Percentiles rank a stretch among this genome's conserved stretches.
phyloP scores from a whole-genome alignment of 2,888 invertebrate species.

The Orthonevra nobilis region DNA sequence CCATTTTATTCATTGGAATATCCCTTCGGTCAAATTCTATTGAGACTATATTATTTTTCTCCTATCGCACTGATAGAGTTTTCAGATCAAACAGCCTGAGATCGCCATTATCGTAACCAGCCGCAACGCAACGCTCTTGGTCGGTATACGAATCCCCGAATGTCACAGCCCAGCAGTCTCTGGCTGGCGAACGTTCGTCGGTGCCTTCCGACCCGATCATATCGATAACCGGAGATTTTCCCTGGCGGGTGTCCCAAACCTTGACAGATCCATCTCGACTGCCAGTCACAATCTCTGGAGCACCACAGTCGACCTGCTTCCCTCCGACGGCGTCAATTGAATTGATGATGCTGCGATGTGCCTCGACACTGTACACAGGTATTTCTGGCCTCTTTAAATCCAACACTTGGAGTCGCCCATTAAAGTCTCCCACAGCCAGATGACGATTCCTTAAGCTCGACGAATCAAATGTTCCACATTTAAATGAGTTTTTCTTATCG shows the following conservation, averaged over 20 bases:
- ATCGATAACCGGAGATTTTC: conserved; percentile 91
- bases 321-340: conserved; percentile 95
- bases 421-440: conserved; percentile 95
- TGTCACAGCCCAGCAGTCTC: conserved; percentile 97
- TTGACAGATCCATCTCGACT: conserved; percentile 96
- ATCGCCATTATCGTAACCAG: conserved; percentile 98
- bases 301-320: conserved; percentile 89
- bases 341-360: conserved; percentile 92
- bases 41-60: conserved; percentile 94
- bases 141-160: conserved; percentile 95
- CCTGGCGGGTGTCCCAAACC: conserved; percentile 97
- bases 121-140: conserved; percentile 91
- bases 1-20: conserved; percentile 96
- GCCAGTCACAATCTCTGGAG: conserved; percentile 97
- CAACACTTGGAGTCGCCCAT: conserved; percentile 92
- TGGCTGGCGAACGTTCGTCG: conserved; percentile 82
- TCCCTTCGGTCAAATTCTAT: conserved; percentile 96
- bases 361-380: conserved; percentile 88
- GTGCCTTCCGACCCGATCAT: conserved; percentile 81
- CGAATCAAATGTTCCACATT: conserved; percentile 96
- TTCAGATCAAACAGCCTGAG: conserved; percentile 95
- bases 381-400: conserved; percentile 87
- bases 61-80: conserved; percentile 92
- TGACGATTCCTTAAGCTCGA: conserved; percentile 89
- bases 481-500: conserved; percentile 91